Evolutionary conservation across 2,888 invertebrate species (phyloP).

Genomic region (Calephelis perditalis): DNA sequence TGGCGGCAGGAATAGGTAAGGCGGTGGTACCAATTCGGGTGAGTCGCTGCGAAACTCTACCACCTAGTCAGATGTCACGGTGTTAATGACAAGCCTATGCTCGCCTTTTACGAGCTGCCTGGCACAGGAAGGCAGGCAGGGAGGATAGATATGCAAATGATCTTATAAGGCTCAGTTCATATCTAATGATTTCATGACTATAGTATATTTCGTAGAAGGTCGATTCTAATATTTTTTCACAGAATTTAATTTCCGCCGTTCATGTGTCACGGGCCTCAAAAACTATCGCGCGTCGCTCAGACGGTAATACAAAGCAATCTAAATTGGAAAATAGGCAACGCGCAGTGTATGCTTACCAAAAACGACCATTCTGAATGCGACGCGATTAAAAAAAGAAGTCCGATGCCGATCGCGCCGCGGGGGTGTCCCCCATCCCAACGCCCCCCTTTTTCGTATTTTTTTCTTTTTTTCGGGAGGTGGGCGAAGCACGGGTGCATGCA

Average conservation of each 20-base stretch:
- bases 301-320: constrained; percentile 78
- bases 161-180: too few species aligned
- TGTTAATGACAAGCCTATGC: too few species aligned
- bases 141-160: too few species aligned
- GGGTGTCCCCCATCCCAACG: constrained; percentile 50
- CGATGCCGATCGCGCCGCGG: constrained; percentile 76
- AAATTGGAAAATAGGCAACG: constrained; percentile 79
- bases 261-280: constrained; percentile 71
- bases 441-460: constrained; percentile 60
- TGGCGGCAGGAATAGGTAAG: too few species aligned
- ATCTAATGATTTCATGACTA: too few species aligned
- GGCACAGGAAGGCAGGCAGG: too few species aligned
- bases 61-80: too few species aligned
- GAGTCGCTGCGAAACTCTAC: too few species aligned
- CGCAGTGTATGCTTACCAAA: constrained; percentile 77
- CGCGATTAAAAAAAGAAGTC: constrained; percentile 78
- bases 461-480: constrained; percentile 71
- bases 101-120: too few species aligned
- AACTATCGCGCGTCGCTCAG: constrained; percentile 76
- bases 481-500: constrained; percentile 72
- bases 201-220: not conserved
- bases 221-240: constrained; percentile 33
- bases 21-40: too few species aligned
- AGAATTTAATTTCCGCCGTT: constrained; percentile 69
- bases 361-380: constrained; percentile 73